Conservation (phyloP, 2,797 vertebrate species). For the Cetoscarus ocellatus region DNA sequence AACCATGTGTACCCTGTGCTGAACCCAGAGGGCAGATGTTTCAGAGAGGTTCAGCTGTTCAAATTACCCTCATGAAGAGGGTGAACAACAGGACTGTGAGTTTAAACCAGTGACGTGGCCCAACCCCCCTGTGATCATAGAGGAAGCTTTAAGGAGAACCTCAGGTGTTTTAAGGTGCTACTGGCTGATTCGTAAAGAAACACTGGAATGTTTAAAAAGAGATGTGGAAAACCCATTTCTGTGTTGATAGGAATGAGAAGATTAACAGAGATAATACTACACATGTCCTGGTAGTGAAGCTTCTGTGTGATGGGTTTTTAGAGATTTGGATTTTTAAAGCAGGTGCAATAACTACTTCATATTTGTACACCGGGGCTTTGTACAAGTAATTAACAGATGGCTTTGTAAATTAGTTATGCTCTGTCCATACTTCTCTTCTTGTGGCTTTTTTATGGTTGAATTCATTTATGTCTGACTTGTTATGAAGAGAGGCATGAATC, state of each 20-base stretch:
- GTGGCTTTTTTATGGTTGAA: background rate
- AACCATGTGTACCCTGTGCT: no score
- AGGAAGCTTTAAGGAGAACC: background rate
- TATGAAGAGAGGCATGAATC: conserved; percentile 5
- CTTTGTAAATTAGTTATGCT: conserved; percentile 9
- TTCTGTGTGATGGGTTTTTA: background rate
- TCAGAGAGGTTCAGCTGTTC: no score
- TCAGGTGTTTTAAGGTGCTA: conserved; percentile 26
- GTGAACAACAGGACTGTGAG: no score
- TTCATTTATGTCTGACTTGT: conserved; percentile 4
- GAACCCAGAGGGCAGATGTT: no score
- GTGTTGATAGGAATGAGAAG: background rate
- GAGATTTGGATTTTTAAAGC: background rate
- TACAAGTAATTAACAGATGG: background rate
- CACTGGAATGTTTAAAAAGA: background rate
- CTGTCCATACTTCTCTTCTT: background rate
- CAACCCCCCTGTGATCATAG: background rate
- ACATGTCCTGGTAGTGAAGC: background rate
- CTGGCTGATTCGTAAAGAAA: background rate
- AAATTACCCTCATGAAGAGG: no score
- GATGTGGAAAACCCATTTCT: background rate
- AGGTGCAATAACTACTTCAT: background rate
- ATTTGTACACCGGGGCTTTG: background rate
- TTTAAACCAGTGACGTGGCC: no score
- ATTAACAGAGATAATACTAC: background rate